Evolutionary conservation across 2,797 vertebrate species (phyloP), one percentile per base, ranked within the genome.

Genomic region (Paedocypris micromegethes): DNA sequence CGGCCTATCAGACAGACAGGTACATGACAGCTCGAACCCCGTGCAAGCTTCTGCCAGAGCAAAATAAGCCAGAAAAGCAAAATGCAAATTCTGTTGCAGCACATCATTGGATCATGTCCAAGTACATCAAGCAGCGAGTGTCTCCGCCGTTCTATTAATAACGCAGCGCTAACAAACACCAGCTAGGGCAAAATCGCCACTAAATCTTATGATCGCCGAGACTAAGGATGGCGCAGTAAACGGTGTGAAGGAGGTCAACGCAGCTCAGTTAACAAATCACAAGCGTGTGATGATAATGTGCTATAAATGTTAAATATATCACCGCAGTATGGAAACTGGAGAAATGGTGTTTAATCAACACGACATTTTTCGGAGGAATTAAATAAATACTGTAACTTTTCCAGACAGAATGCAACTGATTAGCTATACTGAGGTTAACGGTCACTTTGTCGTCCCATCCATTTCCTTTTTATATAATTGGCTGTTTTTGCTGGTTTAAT

Each of bases 41-140:
- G 72, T 54, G 7, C 57, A 58, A 57, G 64, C 52, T 57, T 59
- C 60, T 49, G 43, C 70, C 52, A 46, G 64, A 59, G 56, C 44
- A 72, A 76, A 76, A 74, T 59, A 74, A 62, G 77, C 77, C 66
- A 61, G 65, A 73, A 58, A 62, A 74, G 74, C 74, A 66, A 74
- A 76, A 78, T 76, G 74, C 74, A 72, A 76, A 78, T 76, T 64
- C 57, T 46, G 58, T 55, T 57, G 47, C 76, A 48, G 68, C 55
- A 74, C 72, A 69, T 73, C 68, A 66, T 70, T 78, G 74, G 74
- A 71, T 60, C 64, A 50, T 37, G 64, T 72, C 70, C 76, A 72
- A 68, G 74, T 56, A 71, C 66, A 58, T 57, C 47, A 69, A 69
- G 57, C 58, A 53, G 63, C 53, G 48, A 58, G 54, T 68, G 50